These are phyloP conservation scores for Neoniphon sammara DNA, from an alignment of 2,797 vertebrate species.

Conservation along the genomic window DNA sequence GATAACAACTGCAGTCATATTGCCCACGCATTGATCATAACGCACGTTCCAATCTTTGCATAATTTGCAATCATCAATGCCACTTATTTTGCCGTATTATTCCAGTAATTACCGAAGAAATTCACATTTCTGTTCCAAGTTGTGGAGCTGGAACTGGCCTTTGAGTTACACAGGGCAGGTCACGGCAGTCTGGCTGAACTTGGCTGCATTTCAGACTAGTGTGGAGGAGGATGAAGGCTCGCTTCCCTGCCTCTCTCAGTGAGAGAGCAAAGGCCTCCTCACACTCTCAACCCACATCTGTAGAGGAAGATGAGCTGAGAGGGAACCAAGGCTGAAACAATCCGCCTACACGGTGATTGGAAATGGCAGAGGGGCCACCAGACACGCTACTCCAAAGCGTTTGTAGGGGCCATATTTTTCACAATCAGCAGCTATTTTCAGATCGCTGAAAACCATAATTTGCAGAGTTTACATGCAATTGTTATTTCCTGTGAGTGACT, in stretches of 20 bases:
- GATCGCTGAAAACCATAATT: conserved; percentile 22
- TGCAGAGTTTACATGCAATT: conserved; percentile 22
- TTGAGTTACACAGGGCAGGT: conserved; percentile 44
- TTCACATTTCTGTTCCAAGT: neutral
- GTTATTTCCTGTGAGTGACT: conserved; percentile 1
- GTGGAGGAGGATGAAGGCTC: conserved; percentile 75
- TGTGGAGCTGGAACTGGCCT: conserved; percentile 43
- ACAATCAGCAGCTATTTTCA: conserved; percentile 51
- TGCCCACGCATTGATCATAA: conserved; percentile 30
- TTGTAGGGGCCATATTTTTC: conserved; percentile 41
- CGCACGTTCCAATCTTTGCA: conserved; percentile 12
- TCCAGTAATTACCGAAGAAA: conserved; percentile 31
- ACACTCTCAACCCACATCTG: conserved; percentile 64
- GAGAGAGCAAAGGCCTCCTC: conserved; percentile 61
- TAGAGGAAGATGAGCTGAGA: conserved; percentile 48
- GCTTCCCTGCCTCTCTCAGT: conserved; percentile 49
- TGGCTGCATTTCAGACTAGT: conserved; percentile 72
- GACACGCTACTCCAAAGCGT: conserved; percentile 48
- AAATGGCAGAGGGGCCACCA: conserved; percentile 51
- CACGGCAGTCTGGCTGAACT: conserved; percentile 53
- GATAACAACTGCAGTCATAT: conserved; percentile 16
- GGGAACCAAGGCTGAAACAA: conserved; percentile 51
- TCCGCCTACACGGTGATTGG: conserved; percentile 61
- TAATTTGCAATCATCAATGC: conserved; percentile 31
- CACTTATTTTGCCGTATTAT: conserved; percentile 19